Conservation (phyloP, 2,113 vertebrate genomes). For the Lampris megalopsis region DNA sequence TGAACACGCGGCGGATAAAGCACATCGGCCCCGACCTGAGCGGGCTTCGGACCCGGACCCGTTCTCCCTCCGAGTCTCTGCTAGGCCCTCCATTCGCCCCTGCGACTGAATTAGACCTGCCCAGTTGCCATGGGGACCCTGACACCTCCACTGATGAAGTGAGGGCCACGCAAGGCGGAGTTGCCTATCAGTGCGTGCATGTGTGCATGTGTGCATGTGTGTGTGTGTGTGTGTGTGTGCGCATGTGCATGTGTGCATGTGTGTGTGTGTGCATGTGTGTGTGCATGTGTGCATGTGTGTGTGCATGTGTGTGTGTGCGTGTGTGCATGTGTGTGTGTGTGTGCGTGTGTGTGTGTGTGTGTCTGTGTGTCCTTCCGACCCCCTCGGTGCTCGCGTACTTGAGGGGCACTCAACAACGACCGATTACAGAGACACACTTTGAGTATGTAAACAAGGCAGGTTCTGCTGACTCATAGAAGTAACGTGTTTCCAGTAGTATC, state of each 20-base stretch:
- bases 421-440: neutral
- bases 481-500: neutral
- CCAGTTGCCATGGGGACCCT: conserved; percentile 94
- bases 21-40: conserved; percentile 69
- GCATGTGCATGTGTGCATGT: conserved; percentile 7
- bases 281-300: conserved; percentile 23
- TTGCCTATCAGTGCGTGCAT: conserved; percentile 67
- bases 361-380: neutral
- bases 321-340: neutral
- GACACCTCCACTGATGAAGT: conserved; percentile 89
- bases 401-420: neutral
- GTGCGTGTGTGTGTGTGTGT: neutral
- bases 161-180: conserved; percentile 77
- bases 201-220: conserved; percentile 40
- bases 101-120: conserved; percentile 92
- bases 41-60: conserved; percentile 71
- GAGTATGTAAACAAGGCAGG: no score
- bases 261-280: conserved; percentile 1
- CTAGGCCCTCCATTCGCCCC: conserved; percentile 75
- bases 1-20: conserved; percentile 60
- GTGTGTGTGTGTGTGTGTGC: conserved; percentile 31
- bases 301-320: neutral
- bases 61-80: conserved; percentile 63
- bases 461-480: no score
- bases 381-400: no score